Evolutionary conservation across 2,797 vertebrate genomes (phyloP), one percentile per base, ranked within the genome.

Genomic region (Rhinichthys osculus): DNA sequence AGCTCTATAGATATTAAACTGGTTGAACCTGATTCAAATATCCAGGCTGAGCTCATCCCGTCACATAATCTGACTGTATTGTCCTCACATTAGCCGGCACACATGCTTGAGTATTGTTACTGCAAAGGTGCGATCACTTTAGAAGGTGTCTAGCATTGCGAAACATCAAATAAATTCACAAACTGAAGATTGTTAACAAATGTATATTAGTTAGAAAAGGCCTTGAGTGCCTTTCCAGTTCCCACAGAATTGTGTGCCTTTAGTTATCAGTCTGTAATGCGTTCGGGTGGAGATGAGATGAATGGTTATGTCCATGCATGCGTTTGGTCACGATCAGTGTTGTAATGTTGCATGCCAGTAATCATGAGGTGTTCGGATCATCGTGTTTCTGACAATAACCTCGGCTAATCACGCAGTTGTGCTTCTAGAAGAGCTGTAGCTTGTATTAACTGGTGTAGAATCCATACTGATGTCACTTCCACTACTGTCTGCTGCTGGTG

Each of bases 311-410:
- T 77, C 64, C 71, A 76, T 33, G 59, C 40, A 80, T 30, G 30
- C 3, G 78, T 66, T 50, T 33, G 79, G 70, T 71, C 76, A 64
- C 50, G 23, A 90, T 82, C 35, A 8, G 21, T 85, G 85, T 86
- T 81, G 86, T 76, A 40, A 86, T 89, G 86, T 92, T 90, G 89
- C 90, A 93, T 93, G 91, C 80, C 78, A 80, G 83, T 54, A 84
- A 62, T 80, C 62, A 66, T 76, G 78, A 57, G 64, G 40, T 50
- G 69, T 74, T 76, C n/a, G n/a, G 72, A 57, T 33, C 27, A 47
- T 72, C 64, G 3, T 14, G 54, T 50, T 50, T 69, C 8, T 30
- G 21, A 38, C 7, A 21, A 33, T 27, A 73, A 59, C 11, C 50
- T 11, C 47, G 16, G 40, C 74, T 69, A 67, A 59, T 82, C 67